These are phyloP conservation scores for Shinisaurus crocodilurus DNA, from an alignment of 2,113 vertebrate species.

Conservation along the genomic window DNA sequence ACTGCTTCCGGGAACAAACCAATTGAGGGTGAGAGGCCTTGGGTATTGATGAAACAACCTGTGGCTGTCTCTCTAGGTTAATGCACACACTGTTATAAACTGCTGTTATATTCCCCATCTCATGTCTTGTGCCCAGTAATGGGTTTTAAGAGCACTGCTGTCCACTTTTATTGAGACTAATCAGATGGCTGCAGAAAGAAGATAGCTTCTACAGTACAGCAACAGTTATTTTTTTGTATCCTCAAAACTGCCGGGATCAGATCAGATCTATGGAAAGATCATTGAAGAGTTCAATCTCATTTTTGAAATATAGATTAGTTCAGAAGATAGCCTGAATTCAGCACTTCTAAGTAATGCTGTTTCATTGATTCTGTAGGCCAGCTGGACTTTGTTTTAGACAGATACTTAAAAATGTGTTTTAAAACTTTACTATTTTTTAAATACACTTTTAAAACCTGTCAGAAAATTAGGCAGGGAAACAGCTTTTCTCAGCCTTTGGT, in stretches of 20 bases:
- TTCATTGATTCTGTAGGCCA: conserved; percentile 77
- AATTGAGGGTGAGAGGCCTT: neutral
- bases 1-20: neutral
- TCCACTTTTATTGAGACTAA: conserved; percentile 72
- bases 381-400: conserved; percentile 59
- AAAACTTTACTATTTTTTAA: conserved; percentile 72
- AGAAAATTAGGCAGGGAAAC: conserved; percentile 66
- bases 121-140: conserved; percentile 68
- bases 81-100: neutral
- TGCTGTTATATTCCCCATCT: neutral
- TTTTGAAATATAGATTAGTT: conserved; percentile 81
- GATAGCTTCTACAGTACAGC: conserved; percentile 69
- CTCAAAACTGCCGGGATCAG: conserved; percentile 69
- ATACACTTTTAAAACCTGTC: conserved; percentile 73
- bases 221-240: conserved; percentile 74
- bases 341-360: conserved; percentile 77
- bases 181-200: conserved; percentile 65
- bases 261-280: conserved; percentile 73
- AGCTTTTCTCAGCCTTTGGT: conserved; percentile 64
- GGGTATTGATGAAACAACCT: neutral
- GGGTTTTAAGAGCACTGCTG: conserved; percentile 72
- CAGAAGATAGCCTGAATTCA: conserved; percentile 74
- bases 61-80: neutral
- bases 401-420: conserved; percentile 76
- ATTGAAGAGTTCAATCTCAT: conserved; percentile 75